A percentile compares a stretch with the other conserved stretches of the same genome.
Conservation (phyloP, 2,113 vertebrate species). For the Microtus ochrogaster region DNA sequence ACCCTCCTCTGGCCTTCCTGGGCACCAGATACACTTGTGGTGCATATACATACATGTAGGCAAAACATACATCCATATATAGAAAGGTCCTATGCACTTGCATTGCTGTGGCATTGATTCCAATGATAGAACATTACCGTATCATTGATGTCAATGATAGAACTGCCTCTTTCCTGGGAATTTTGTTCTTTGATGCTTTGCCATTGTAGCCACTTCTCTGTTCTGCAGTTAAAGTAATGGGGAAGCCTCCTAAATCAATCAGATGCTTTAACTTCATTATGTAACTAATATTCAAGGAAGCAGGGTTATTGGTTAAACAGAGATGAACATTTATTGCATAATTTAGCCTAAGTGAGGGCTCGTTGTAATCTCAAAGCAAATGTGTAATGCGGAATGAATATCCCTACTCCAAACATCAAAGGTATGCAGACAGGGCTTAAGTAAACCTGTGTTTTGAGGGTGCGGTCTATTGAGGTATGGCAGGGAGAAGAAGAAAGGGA, state of each 20-base stretch:
- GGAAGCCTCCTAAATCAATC: neutral
- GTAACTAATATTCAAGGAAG: slow-evolving; percentile 38
- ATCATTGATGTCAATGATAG: neutral
- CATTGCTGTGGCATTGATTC: neutral
- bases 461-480: neutral
- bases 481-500: neutral
- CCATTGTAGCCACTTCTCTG: neutral
- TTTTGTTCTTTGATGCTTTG: neutral
- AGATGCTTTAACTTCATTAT: neutral
- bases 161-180: slow-evolving; percentile 1
- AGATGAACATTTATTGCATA: neutral
- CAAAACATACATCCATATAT: neutral
- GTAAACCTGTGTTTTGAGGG: slow-evolving; percentile 21
- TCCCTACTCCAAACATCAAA: slow-evolving; percentile 19
- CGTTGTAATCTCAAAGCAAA: neutral
- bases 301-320: neutral
- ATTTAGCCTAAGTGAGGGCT: neutral
- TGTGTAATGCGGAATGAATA: neutral
- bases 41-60: neutral
- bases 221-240: neutral
- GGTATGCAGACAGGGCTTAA: neutral
- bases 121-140: neutral
- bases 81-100: neutral
- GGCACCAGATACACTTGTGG: too few relatives aligned
- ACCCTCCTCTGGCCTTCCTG: neutral